These are phyloP conservation scores for Petrosia ficiformis DNA, from an alignment of 37 sponge, comb jelly and placozoan species.

Conservation along the genomic window DNA sequence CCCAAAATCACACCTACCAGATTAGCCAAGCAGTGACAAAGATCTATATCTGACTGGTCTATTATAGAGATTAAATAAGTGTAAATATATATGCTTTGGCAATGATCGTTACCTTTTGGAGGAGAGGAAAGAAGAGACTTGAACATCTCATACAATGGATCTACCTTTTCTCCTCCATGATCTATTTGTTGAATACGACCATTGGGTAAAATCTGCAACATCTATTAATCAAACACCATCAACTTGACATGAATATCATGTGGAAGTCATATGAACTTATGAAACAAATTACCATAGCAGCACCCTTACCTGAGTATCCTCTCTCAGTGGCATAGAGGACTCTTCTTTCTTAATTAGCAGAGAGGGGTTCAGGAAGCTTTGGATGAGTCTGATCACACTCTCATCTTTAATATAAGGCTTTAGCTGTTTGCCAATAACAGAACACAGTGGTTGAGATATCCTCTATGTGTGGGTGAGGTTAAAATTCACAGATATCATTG, in stretches of 20 bases:
- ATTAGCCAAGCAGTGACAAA: constrained; percentile 68
- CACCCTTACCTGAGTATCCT: constrained; percentile 17
- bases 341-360: constrained; percentile 40
- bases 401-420: constrained; percentile 4
- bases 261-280: background rate
- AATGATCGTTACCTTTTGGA: constrained; percentile 19
- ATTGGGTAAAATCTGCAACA: constrained; percentile 24
- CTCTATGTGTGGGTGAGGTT: background rate
- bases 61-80: background rate
- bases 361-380: constrained; percentile 50
- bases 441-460: background rate
- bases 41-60: constrained; percentile 76
- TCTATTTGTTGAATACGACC: constrained; percentile 12
- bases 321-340: constrained; percentile 43
- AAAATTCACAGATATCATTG: too few relatives aligned
- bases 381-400: constrained; percentile 43
- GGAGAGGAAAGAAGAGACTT: constrained; percentile 4
- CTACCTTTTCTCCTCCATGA: constrained; percentile 17
- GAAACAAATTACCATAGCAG: background rate
- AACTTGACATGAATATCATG: background rate
- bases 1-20: constrained; percentile 74
- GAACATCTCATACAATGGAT: constrained; percentile 65
- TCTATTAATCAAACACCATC: too few relatives aligned
- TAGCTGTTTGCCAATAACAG: background rate
- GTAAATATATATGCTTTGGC: background rate